Evolutionary conservation across 2,797 vertebrate species (phyloP).

Genomic region (Mus minutoides): DNA sequence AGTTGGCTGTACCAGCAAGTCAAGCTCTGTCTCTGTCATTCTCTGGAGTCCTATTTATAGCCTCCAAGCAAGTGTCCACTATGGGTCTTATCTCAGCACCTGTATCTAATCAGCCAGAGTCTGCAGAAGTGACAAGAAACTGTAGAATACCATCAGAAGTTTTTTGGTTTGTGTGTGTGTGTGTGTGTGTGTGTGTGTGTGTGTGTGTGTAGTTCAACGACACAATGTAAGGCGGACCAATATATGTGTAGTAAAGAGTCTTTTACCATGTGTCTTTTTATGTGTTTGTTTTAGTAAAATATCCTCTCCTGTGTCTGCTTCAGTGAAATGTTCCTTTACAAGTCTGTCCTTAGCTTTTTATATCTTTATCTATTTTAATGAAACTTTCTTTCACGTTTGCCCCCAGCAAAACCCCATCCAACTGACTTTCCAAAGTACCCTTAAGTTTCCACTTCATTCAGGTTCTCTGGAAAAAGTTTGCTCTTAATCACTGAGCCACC

Average conservation of each 20-base stretch:
- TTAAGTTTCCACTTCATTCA: neutral
- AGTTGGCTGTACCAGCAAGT: neutral
- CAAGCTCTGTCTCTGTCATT: neutral
- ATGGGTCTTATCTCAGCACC: neutral
- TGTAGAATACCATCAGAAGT: neutral
- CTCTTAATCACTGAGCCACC: neutral
- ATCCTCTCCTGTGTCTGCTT: neutral
- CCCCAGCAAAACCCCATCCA: neutral
- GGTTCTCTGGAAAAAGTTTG: neutral
- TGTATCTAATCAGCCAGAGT: no score
- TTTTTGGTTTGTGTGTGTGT: no score
- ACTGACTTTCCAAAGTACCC: neutral
- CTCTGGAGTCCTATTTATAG: neutral
- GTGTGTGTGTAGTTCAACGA: neutral
- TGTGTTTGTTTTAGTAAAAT: neutral
- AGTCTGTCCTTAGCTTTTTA: neutral
- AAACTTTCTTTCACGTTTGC: neutral
- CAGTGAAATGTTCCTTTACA: neutral
- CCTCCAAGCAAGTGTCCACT: neutral
- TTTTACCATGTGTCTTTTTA: neutral
- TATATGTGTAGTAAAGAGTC: neutral
- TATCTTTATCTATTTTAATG: neutral
- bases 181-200: no score
- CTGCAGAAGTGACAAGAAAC: neutral
- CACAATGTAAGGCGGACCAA: neutral